Evolutionary conservation across 2,888 invertebrate genomes (phyloP).

Genomic region (Apodemia hepburni): DNA sequence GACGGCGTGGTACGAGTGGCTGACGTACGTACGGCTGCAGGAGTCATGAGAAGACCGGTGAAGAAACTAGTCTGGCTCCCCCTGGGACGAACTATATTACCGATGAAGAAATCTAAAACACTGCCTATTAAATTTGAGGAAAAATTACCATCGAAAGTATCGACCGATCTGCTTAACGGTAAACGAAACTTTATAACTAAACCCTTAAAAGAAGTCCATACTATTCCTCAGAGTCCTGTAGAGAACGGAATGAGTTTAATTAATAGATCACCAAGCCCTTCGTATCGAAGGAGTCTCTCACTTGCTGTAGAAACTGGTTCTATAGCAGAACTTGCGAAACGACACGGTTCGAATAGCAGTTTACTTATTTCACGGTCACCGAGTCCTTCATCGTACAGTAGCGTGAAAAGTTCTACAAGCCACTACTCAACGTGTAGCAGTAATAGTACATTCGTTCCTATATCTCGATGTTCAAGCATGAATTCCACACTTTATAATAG

Average conservation of each 20-base stretch:
- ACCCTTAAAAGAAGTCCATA: conserved; percentile 66
- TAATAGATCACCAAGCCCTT: conserved; percentile 60
- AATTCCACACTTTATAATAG: conserved; percentile 59
- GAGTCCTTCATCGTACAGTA: conserved; percentile 72
- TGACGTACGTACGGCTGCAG: no score
- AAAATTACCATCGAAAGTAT: conserved; percentile 52
- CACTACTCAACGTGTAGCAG: conserved; percentile 73
- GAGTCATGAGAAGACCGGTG: no score
- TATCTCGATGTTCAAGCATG: conserved; percentile 67
- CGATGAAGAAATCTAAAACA: conserved; percentile 69
- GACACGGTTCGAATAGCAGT: conserved; percentile 55
- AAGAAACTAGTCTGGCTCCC: conserved; percentile 70
- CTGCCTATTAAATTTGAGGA: conserved; percentile 69
- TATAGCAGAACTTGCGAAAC: conserved; percentile 68
- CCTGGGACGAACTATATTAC: conserved; percentile 55
- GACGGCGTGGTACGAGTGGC: no score
- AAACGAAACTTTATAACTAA: conserved; percentile 65
- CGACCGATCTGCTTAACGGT: conserved; percentile 51
- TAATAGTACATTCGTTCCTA: conserved; percentile 61
- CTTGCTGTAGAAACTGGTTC: conserved; percentile 70
- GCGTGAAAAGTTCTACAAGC: conserved; percentile 61
- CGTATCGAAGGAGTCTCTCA: conserved; percentile 61
- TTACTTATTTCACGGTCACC: conserved; percentile 76
- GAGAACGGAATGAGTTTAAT: conserved; percentile 53
- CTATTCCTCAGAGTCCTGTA: conserved; percentile 45